These are phyloP conservation scores for Phaedon cochleariae DNA, from an alignment of 2,888 invertebrate genomes.

Conservation along the genomic window DNA sequence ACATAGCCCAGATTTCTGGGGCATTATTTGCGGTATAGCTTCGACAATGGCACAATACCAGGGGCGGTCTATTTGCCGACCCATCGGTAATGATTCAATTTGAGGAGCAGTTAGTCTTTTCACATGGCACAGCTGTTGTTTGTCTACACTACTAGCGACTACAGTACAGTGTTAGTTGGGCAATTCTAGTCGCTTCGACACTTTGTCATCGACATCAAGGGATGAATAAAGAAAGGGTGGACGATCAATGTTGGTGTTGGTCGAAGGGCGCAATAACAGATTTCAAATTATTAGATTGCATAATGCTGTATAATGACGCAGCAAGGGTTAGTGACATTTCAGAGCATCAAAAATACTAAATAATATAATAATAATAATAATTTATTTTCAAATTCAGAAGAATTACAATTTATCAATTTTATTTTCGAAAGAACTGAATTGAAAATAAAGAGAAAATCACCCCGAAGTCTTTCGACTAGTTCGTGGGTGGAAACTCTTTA, in stretches of 20 bases:
- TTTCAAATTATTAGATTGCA: neutral
- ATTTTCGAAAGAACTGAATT: no score
- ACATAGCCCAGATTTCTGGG: constrained; percentile 40
- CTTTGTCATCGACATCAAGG: neutral
- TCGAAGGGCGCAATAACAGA: neutral
- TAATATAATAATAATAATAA: no score
- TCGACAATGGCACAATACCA: constrained; percentile 55
- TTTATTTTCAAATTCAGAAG: no score
- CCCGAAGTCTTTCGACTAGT: no score
- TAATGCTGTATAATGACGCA: neutral
- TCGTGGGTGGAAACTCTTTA: no score
- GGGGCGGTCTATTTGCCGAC: constrained; percentile 62
- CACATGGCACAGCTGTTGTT: constrained; percentile 59
- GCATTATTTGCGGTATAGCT: constrained; percentile 52
- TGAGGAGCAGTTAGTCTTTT: constrained; percentile 60
- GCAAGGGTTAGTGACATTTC: no score
- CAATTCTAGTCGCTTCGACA: neutral
- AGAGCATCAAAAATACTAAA: no score
- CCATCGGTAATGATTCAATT: constrained; percentile 63
- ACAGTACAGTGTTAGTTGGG: neutral
- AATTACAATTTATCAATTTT: no score
- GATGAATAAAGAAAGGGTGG: neutral
- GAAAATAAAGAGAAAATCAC: no score
- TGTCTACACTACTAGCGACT: constrained; percentile 42
- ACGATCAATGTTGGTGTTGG: neutral